Conservation (phyloP, 2,797 vertebrate species). For the Perodicticus potto region DNA sequence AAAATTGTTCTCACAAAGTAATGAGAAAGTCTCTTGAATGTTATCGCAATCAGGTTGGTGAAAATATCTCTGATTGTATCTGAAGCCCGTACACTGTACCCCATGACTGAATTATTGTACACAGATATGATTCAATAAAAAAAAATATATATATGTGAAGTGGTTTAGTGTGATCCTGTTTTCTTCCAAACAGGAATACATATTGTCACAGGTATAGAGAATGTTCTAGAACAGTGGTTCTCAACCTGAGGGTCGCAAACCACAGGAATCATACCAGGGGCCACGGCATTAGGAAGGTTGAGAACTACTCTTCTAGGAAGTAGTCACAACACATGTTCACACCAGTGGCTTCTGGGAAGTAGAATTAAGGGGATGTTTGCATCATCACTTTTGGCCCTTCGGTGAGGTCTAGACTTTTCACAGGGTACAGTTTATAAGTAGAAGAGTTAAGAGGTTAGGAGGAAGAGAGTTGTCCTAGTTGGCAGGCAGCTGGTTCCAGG, state of each 20-base stretch:
- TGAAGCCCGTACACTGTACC: too few species aligned
- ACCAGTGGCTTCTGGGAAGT: neutral
- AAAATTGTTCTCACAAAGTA: too few species aligned
- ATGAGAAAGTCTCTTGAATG: too few species aligned
- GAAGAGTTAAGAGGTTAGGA: neutral
- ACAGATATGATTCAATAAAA: too few species aligned
- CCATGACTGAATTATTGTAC: too few species aligned
- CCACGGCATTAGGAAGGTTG: too few species aligned
- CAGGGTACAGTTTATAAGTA: neutral
- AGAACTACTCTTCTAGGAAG: neutral
- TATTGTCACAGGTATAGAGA: neutral
- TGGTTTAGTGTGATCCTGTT: neutral
- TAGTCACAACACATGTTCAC: neutral
- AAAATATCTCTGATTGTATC: too few species aligned
- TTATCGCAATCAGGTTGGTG: too few species aligned
- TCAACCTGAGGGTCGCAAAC: too few species aligned
- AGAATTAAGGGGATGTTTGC: neutral
- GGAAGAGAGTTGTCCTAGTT: fast-evolving
- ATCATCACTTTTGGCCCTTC: neutral
- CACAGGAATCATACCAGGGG: too few species aligned
- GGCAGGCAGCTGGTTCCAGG: neutral
- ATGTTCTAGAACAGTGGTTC: neutral
- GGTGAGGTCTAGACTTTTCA: neutral
- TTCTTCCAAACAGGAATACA: neutral
- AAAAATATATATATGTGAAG: too few species aligned